Conservation (phyloP, 2,113 vertebrate genomes). For the Proteles cristata region DNA sequence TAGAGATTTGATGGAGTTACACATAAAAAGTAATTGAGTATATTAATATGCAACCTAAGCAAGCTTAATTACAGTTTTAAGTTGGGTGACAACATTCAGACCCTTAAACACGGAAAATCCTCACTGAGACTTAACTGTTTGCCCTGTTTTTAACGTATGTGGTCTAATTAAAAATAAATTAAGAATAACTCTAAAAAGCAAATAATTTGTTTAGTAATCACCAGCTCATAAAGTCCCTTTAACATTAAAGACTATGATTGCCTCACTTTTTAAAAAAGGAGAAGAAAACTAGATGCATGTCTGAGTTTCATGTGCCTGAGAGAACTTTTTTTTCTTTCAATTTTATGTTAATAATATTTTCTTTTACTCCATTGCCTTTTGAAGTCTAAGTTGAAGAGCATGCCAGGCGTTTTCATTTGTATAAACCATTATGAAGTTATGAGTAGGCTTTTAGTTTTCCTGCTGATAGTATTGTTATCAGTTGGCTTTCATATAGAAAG, state of each 20-base stretch:
- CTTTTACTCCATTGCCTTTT: constrained; percentile 83
- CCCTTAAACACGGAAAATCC: constrained; percentile 81
- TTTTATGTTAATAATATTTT: constrained; percentile 82
- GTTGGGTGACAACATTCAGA: constrained; percentile 46
- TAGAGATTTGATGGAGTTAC: neutral
- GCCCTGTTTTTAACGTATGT: constrained; percentile 78
- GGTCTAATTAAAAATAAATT: constrained; percentile 84
- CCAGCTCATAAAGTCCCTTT: constrained; percentile 89
- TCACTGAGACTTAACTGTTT: constrained; percentile 78
- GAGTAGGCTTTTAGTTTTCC: constrained; percentile 82
- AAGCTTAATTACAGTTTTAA: neutral
- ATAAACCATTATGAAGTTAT: constrained; percentile 81
- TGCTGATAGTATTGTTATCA: constrained; percentile 75
- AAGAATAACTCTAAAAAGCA: constrained; percentile 86
- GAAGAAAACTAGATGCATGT: constrained; percentile 84
- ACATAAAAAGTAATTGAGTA: neutral
- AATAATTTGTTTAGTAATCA: constrained; percentile 85
- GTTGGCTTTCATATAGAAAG: constrained; percentile 73
- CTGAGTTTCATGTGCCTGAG: constrained; percentile 88
- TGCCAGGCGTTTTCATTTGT: constrained; percentile 85
- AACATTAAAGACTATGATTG: constrained; percentile 85
- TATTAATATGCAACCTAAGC: neutral
- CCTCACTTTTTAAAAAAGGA: constrained; percentile 83
- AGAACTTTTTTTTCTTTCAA: constrained; percentile 79
- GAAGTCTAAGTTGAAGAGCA: constrained; percentile 86